These are phyloP conservation scores for Trichosurus vulpecula DNA, from an alignment of 2,797 vertebrate species.

Conservation along the genomic window DNA sequence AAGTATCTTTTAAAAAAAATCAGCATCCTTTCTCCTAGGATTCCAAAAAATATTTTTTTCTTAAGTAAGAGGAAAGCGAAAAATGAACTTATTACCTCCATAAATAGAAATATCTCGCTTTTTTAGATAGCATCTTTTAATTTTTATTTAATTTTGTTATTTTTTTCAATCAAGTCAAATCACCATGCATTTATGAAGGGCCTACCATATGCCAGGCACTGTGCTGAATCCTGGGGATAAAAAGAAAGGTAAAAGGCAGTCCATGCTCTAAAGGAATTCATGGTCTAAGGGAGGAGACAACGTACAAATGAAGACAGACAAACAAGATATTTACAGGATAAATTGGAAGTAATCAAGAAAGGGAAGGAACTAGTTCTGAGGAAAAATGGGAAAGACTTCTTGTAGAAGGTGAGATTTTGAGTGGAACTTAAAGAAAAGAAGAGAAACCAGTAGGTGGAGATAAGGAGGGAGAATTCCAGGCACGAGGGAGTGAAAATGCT, in stretches of 20 bases:
- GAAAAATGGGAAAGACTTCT: not conserved
- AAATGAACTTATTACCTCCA: not conserved
- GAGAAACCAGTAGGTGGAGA: not conserved
- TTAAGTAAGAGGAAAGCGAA: not conserved
- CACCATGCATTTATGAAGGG: not conserved
- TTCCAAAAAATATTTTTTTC: conserved; percentile 13
- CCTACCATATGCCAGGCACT: not conserved
- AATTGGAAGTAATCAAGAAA: not conserved
- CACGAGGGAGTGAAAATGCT: not conserved
- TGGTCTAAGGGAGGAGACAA: not conserved
- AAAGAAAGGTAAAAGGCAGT: not conserved
- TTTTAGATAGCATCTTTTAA: not conserved
- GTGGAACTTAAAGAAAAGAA: not conserved
- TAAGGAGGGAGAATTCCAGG: not conserved
- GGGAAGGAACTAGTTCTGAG: not conserved
- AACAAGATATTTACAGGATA: not conserved
- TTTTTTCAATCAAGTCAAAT: not conserved
- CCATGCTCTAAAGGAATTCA: not conserved
- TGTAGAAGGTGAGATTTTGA: not conserved
- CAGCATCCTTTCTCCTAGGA: not conserved
- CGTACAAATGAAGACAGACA: not conserved
- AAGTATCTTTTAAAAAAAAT: conserved; percentile 75
- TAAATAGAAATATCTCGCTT: not conserved
- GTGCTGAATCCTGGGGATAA: not conserved
- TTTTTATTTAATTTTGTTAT: not conserved